Evolutionary conservation across 2,888 invertebrate species (phyloP), one percentile per base, ranked within the genome.

Genomic region (Frankliniella intonsa): DNA sequence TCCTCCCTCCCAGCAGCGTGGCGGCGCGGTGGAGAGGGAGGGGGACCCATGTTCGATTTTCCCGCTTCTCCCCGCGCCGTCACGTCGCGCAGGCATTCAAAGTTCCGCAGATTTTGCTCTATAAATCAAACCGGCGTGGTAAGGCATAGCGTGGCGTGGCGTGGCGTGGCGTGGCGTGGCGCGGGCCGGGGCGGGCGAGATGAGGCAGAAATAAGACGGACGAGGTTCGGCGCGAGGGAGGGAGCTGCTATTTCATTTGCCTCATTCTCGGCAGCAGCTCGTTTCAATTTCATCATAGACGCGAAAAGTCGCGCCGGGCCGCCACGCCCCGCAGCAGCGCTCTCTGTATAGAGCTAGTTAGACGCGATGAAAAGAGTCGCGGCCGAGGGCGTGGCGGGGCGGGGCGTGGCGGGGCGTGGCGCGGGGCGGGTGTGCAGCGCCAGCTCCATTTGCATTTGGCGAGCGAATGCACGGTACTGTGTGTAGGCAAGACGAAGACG

Each of bases 281-380:
- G 62, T n/a, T 62, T 62, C 62, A 62, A 62, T 62, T 62, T 62
- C 62, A 62, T 62, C n/a, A 62, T 17, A 62, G 62, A 17, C 62
- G n/a, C 19, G 17, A 17, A 62, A 62, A 62, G 62, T 62, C 62
- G 62, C 19, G 62, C 19, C 62, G 17, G n/a, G 62, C 14, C 62
- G 62, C 62, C 62, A n/a, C 62, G 62, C 62, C 14, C 62, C 7
- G 17, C 62, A 10, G 55, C 10, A 10, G 55, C 55, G 7, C 10
- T 0, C 62, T 62, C 62, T 62, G 62, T 62, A 62, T 62, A 62
- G 62, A 62, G 62, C 62, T 62, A 62, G 62, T 62, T 62, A 62
- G 62, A 8, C 62, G 55, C 55, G 55, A 19, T 62, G 62, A 62
- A 62, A 62, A 62, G 62, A 62, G 62, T 62, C 62, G 2, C 38